phyloP scores from a whole-genome alignment of 2,888 invertebrate genomes.

The Dryomyza anilis region DNA sequence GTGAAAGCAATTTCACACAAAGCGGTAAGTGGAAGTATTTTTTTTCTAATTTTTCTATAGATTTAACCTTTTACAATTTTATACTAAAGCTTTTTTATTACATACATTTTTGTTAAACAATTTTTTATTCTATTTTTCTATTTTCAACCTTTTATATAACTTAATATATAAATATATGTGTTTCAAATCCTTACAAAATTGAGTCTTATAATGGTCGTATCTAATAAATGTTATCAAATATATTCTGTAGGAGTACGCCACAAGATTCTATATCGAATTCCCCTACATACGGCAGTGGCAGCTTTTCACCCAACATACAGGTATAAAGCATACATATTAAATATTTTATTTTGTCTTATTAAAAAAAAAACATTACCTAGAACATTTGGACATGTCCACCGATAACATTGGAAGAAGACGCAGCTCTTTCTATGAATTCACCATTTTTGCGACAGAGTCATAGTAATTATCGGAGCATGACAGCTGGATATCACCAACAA shows the following conservation, averaged over 20 bases:
- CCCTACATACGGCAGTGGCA: slow-evolving; percentile 45
- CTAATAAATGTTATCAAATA: no score
- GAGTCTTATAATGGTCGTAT: no score
- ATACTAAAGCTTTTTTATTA: no score
- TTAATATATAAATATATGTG: no score
- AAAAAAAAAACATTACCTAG: slow-evolving; percentile 21
- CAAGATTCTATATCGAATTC: slow-evolving; percentile 46
- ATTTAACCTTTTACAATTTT: no score
- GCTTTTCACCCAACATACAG: slow-evolving; percentile 45
- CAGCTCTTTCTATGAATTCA: slow-evolving; percentile 34
- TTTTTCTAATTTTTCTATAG: no score
- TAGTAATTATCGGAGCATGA: slow-evolving; percentile 35
- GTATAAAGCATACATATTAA: slow-evolving; percentile 32
- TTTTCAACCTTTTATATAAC: no score
- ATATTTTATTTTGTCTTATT: not conserved
- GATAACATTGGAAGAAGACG: slow-evolving; percentile 39
- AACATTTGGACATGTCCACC: slow-evolving; percentile 42
- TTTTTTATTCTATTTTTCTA: no score
- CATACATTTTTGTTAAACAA: no score
- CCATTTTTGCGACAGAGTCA: slow-evolving; percentile 37
- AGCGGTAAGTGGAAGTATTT: no score
- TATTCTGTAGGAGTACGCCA: slow-evolving; percentile 35
- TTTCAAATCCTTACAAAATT: no score
- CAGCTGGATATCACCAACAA: slow-evolving; percentile 25
- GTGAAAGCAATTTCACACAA: no score